A percentile compares a stretch with the other conserved stretches of the same genome.
Conservation (phyloP, 1,140 invertebrate genomes). For the Drosophila littoralis region DNA sequence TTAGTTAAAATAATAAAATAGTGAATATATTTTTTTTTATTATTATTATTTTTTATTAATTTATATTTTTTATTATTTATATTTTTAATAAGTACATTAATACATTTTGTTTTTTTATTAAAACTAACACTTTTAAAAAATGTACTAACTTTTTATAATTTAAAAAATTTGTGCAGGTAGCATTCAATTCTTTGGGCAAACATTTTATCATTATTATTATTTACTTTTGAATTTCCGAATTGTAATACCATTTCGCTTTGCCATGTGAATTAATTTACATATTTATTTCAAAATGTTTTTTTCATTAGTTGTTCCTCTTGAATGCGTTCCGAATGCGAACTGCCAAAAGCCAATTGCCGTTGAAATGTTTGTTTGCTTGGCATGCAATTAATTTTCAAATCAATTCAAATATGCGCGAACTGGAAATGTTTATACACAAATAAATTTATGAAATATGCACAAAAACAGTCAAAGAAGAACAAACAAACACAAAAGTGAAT, state of each 20-base stretch:
- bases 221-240: too few species aligned
- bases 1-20: too few species aligned
- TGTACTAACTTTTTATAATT: too few species aligned
- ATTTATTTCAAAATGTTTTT: not conserved
- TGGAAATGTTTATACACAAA: constrained; percentile 27
- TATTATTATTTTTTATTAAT: too few species aligned
- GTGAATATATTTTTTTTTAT: too few species aligned
- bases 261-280: not conserved
- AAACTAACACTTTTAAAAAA: too few species aligned
- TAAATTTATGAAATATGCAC: constrained; percentile 36
- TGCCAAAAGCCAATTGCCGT: constrained; percentile 20
- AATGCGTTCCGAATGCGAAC: not conserved
- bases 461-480: not conserved
- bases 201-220: too few species aligned
- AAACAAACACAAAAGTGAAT: constrained; percentile 20
- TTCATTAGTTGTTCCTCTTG: constrained; percentile 1
- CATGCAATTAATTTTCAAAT: constrained; percentile 53
- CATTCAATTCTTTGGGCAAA: too few species aligned
- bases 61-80: too few species aligned
- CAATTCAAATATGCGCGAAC: constrained; percentile 31
- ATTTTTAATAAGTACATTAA: too few species aligned
- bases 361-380: constrained; percentile 35
- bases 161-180: too few species aligned
- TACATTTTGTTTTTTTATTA: too few species aligned
- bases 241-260: not conserved